Base-by-base conservation (phyloP, 2,888 invertebrate genomes). In the Zhengitettix transpicula region DNA sequence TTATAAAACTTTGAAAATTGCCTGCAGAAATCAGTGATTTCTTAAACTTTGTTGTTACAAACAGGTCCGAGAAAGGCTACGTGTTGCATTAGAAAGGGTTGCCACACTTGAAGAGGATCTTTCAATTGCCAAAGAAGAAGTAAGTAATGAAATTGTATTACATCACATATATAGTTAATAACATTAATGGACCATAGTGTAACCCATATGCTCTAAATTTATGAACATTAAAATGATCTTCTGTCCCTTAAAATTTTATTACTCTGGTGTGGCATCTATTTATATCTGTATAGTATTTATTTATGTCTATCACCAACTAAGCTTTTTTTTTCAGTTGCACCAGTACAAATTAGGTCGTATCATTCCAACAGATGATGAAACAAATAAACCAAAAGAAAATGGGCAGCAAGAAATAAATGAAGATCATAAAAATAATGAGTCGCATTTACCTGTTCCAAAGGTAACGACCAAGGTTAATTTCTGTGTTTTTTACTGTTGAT, bases 101-200 rank as follows among this genome's bases (percentile, higher is more conserved):
- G 89, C 92, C 64, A 84, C 87, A 65, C 81, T 99, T 74, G 99
- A 99, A 79, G 95, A 97, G 74, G 97, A 99, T 78, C 80, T 99
- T 73, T 84, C 87, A 69, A 81, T 86, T 77, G 90, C 93, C 82
- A 95, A 93, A 84, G 94, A 96, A 77, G 97, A 97, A 84, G 93
- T 94, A 17, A 63, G 63, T 63, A 28, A 28, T 7, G 7, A 28
- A 28, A 28, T 28, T 2, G 7, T 28, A 5, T 28, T 28, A 28
- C 28, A 5, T 28, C 7, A 7, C 7, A 28, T 28, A 28, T 28
- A 2, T 28, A 28, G 28, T 5, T 5, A 7, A 7, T 7, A 7
- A 28, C 28, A 7, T 28, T 28, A 2, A 28, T 7, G 28, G 3
- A 7, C 28, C 28, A 7, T 7, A 28, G 28, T 5, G 2, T 7